phyloP scores from a whole-genome alignment of 2,113 vertebrate species.

The Platanista minor region DNA sequence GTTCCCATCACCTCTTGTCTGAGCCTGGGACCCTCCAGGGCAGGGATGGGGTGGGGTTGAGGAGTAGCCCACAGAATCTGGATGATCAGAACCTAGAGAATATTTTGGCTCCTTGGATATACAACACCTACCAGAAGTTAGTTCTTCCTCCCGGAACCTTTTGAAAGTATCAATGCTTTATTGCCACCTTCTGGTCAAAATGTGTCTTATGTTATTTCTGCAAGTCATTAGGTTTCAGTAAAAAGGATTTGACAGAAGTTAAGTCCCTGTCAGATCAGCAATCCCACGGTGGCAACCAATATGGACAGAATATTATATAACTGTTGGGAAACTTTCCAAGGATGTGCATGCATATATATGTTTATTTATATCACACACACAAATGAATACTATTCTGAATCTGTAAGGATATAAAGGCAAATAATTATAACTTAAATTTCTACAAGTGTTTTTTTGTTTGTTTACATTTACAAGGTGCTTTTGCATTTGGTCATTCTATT shows the following conservation, averaged over 20 bases:
- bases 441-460: neutral
- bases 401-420: neutral
- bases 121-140: neutral
- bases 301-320: neutral
- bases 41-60: too few species aligned
- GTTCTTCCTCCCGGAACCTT: neutral
- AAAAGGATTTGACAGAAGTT: neutral
- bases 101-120: neutral
- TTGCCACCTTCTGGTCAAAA: conserved; percentile 59
- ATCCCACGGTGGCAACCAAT: neutral
- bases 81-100: neutral
- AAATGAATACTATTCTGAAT: neutral
- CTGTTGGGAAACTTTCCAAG: neutral
- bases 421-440: neutral
- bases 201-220: neutral
- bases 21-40: neutral
- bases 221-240: neutral
- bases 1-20: neutral
- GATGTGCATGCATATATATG: neutral
- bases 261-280: neutral
- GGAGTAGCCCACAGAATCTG: neutral
- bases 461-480: neutral
- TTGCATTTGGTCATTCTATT: neutral
- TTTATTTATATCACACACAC: neutral
- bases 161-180: conserved; percentile 4